Conservation (phyloP, 2,113 vertebrate species). For the Acanthisitta chloris region DNA sequence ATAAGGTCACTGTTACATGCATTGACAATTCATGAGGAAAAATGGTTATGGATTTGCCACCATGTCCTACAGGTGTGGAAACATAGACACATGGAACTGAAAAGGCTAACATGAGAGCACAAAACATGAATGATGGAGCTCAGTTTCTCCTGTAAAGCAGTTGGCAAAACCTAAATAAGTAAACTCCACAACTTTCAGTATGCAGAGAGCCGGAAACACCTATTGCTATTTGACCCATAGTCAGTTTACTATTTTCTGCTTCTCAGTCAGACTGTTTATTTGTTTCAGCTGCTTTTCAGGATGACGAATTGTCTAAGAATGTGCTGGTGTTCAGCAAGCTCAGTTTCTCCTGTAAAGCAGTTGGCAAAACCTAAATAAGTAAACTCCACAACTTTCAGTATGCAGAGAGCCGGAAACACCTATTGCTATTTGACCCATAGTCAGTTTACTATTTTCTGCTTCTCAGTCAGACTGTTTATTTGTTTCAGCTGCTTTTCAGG, state of each 20-base stretch:
- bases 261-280: constrained; percentile 39
- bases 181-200: not conserved
- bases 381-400: not conserved
- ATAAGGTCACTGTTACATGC: not conserved
- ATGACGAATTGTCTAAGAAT: constrained; percentile 72
- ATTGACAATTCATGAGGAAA: not conserved
- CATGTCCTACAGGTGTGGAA: not conserved
- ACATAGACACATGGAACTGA: not conserved
- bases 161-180: not conserved
- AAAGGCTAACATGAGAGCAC: not conserved
- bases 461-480: constrained; percentile 39
- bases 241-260: constrained; percentile 59
- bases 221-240: constrained; percentile 19
- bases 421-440: constrained; percentile 19
- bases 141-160: not conserved
- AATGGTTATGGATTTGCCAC: not conserved
- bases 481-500: constrained; percentile 54
- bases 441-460: constrained; percentile 59
- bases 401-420: not conserved
- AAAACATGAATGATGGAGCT: not conserved
- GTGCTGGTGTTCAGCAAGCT: constrained; percentile 15
- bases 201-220: not conserved
- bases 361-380: not conserved
- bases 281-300: constrained; percentile 54
- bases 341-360: not conserved